phyloP scores from a whole-genome alignment of 2,113 vertebrate genomes.

The Dromaius novaehollandiae region DNA sequence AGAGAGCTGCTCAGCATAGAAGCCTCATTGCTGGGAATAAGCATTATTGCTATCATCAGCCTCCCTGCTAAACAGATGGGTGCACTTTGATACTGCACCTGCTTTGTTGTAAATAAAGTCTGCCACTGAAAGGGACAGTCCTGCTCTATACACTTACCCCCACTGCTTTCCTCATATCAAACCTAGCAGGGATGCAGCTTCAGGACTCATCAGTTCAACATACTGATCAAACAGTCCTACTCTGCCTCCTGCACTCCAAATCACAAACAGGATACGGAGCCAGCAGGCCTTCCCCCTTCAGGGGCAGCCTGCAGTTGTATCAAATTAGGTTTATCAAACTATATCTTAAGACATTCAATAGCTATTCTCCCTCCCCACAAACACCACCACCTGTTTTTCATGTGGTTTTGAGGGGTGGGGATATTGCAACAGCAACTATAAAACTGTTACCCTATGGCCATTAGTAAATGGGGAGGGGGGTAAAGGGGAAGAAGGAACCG shows the following conservation, averaged over 20 bases:
- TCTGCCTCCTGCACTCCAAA: not conserved
- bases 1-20: not conserved
- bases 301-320: not conserved
- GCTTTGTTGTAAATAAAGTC: not conserved
- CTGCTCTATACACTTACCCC: not conserved
- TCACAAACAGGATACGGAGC: not conserved
- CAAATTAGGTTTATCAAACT: not conserved
- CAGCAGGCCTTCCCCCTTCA: not conserved
- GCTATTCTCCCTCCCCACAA: not conserved
- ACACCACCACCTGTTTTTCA: not conserved
- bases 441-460: not conserved
- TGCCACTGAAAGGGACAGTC: not conserved
- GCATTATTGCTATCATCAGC: not conserved
- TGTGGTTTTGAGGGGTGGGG: fast-evolving
- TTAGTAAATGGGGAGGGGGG: not conserved
- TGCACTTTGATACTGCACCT: not conserved
- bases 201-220: not conserved
- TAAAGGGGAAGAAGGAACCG: not conserved
- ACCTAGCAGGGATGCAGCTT: not conserved
- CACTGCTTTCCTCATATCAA: not conserved
- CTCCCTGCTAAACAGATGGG: not conserved
- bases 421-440: not conserved
- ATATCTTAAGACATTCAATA: not conserved
- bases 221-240: not conserved
- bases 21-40: not conserved